Evolutionary conservation across 2,888 invertebrate genomes (phyloP), one percentile per base, ranked within the genome.

Genomic region (Cosmorhoe ocellata): DNA sequence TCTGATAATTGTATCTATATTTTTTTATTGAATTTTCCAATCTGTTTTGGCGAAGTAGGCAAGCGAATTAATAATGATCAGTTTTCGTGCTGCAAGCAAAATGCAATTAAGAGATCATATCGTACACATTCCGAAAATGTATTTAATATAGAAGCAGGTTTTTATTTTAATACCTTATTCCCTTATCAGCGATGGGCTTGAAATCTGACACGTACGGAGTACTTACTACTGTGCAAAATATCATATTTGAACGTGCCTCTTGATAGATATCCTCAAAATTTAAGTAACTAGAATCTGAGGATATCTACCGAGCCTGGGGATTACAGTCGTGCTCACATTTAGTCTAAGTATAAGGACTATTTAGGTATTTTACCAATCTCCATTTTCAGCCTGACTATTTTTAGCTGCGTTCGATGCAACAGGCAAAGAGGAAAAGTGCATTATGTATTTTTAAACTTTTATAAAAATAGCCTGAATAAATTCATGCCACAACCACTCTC

Each of bases 61-160:
- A 18, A 40, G 13, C 31, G 22, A 33, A 37, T 32, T 34, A n/a
- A 10, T 26, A 42, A 33, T 43, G 39, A 28, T 36, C 30, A 41
- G 43, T 63, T 69, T 79, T 79, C 79, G 79, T 80, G 81, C 74
- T 57, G 27, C 32, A 30, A 74, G 72, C 76, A 78, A 81, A 79
- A 56, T 71, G 65, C 67, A 65, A 66, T 70, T 69, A 71, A 67
- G 64, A 74, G 69, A 59, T 58, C 51, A 33, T 41, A 54, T 60
- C 53, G 51, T 49, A 67, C 69, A 71, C 82, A 85, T 85, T 79
- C 84, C 76, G 37, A 64, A 61, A 76, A 81, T 84, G 62, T 58
- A 42, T 18, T 18, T 18, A 18, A 18, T 18, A 18, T 18, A 18
- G 18, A 4, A 3, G 4, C 18, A 18, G 18, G 18, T 18, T 18